Evolutionary conservation across 2,888 invertebrate species (phyloP).

Genomic region (Microchrysa polita): DNA sequence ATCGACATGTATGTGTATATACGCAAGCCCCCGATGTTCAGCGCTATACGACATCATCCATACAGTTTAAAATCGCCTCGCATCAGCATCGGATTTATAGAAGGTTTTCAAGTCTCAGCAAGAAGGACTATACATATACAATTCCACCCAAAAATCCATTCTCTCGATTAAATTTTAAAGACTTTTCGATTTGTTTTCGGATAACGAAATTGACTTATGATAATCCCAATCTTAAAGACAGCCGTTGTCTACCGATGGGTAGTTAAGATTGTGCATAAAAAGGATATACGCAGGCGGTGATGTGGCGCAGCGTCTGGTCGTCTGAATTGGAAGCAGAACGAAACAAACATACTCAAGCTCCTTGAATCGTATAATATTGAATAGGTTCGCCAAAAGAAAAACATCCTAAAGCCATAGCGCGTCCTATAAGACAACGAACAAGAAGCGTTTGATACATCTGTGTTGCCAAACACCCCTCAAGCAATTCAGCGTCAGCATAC

Average conservation of each 20-base stretch:
- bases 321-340: background rate
- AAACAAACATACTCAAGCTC: background rate
- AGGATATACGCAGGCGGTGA: background rate
- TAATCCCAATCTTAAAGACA: constrained; percentile 43
- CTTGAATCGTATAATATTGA: too few species aligned
- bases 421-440: too few species aligned
- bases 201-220: constrained; percentile 50
- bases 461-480: constrained; percentile 3
- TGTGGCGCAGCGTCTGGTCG: background rate
- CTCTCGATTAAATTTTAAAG: constrained; percentile 45
- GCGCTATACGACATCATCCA: background rate
- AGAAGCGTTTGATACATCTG: background rate
- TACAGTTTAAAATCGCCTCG: background rate
- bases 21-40: background rate
- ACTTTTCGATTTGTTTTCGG: constrained; percentile 46
- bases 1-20: background rate
- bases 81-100: too few species aligned
- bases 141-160: constrained; percentile 12
- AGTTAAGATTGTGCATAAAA: background rate
- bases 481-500: background rate
- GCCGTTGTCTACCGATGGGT: constrained; percentile 10
- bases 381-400: too few species aligned
- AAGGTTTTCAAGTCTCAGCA: too few species aligned
- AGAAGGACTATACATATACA: too few species aligned
- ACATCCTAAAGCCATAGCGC: background rate